Base-by-base conservation (phyloP, 2,797 vertebrate species). In the Pangasius krempfi region DNA sequence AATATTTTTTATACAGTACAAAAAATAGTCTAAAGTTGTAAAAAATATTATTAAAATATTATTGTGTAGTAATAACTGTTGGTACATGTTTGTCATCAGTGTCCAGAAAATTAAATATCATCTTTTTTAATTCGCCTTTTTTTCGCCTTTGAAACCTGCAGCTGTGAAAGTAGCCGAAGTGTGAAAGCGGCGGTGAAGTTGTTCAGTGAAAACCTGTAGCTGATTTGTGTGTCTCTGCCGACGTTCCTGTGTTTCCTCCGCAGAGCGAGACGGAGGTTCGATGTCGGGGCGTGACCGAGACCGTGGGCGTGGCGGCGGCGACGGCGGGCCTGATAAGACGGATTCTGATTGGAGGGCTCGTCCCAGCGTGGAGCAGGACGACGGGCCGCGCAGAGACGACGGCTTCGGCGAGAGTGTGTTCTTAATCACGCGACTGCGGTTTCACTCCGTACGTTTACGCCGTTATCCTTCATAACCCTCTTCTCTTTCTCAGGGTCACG, bases 341-440 rank as follows among this genome's bases (percentile, higher is more conserved):
- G 98, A 99, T 94, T 94, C 95, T 30, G 98, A 99, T 93, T 99
- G 98, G 98, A 96, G 98, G 90, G 98, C 97, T 25, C 96, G 97
- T 4, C 97, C 98, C 0, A 89, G 93, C 54, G 91, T 92, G 0
- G 98, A 98, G 2, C 93, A 56, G 30, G 97, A 97, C 22, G 97
- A 99, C 16, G 96, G 93, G 79, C 97, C 97, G 0, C 97, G 96
- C 3, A 95, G 95, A 80, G 97, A 99, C 27, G 97, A 98, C 37
- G 95, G 95, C 87, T 98, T 95, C 78, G 97, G 98, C 64, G 97
- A 98, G 93, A 95, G 97, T 98, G 93, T 96, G 97, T 91, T 58
- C 25, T 4, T 52, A 6, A 33, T 52, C 44, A 22, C 44, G 2
- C 0, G 13, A 18, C 58, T 1, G 3, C 7, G 12, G 5, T 25